These are phyloP conservation scores for Plebejus argus DNA, from an alignment of 2,888 invertebrate species.

Conservation along the genomic window DNA sequence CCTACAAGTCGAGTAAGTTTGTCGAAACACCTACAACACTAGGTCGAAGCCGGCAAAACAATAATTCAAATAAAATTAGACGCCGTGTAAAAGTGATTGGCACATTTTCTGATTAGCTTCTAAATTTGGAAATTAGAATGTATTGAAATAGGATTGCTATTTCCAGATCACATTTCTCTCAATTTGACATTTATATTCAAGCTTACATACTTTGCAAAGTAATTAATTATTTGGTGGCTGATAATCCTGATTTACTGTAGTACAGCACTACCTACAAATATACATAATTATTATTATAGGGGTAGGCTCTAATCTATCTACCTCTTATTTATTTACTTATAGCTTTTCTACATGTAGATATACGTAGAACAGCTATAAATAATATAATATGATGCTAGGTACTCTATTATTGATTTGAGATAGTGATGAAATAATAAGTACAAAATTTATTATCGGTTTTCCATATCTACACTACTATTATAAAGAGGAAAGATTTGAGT, in stretches of 20 bases:
- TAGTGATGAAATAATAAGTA: too few relatives aligned
- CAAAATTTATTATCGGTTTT: too few relatives aligned
- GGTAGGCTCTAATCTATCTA: neutral
- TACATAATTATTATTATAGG: too few relatives aligned
- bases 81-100: conserved; percentile 6
- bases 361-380: too few relatives aligned
- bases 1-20: neutral
- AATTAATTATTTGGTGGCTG: neutral
- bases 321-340: too few relatives aligned
- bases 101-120: conserved; percentile 17
- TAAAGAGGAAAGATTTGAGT: too few relatives aligned
- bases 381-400: too few relatives aligned
- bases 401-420: too few relatives aligned
- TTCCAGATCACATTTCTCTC: neutral
- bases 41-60: neutral
- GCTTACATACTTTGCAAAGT: neutral
- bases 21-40: conserved; percentile 9
- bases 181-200: neutral
- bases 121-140: conserved; percentile 14
- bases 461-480: too few relatives aligned
- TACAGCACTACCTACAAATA: too few relatives aligned
- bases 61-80: conserved; percentile 25
- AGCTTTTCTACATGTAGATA: too few relatives aligned
- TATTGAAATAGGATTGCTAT: conserved; percentile 6
- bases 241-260: too few relatives aligned